phyloP scores from a whole-genome alignment of 2,797 vertebrate genomes.

The Gephyroberyx darwinii region DNA sequence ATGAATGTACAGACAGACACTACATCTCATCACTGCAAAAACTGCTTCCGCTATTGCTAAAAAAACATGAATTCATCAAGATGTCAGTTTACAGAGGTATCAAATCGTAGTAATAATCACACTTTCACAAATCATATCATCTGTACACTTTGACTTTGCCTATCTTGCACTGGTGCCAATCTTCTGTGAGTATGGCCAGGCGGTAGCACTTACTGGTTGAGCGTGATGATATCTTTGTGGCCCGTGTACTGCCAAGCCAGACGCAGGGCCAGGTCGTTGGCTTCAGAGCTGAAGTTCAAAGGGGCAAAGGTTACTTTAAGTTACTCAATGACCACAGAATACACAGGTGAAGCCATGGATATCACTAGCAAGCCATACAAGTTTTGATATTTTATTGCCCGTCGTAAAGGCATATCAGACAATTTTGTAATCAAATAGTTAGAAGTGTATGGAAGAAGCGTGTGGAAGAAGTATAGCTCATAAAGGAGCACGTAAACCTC shows the following conservation, averaged over 20 bases:
- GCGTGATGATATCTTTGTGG: constrained; percentile 92
- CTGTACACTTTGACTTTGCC: background rate
- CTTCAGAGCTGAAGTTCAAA: constrained; percentile 90
- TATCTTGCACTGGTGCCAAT: background rate
- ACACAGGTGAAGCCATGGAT: constrained; percentile 63
- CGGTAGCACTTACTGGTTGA: constrained; percentile 90
- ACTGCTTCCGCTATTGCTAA: no score
- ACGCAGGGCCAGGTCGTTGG: constrained; percentile 96
- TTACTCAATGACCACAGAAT: constrained; percentile 79
- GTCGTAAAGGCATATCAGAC: background rate
- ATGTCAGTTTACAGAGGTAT: background rate
- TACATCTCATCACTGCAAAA: no score
- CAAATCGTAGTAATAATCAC: no score
- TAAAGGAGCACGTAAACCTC: no score
- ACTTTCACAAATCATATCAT: background rate
- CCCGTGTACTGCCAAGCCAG: constrained; percentile 90
- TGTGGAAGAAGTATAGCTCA: no score
- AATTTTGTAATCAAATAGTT: background rate
- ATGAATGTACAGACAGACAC: no score
- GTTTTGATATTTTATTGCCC: constrained; percentile 29
- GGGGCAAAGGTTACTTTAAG: constrained; percentile 65
- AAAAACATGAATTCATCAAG: no score
- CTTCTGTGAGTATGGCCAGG: no score
- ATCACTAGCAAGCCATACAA: constrained; percentile 15
- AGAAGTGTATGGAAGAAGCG: no score